Base-by-base conservation (phyloP, 1,140 invertebrate species). In the Macrosteles quadrilineatus region DNA sequence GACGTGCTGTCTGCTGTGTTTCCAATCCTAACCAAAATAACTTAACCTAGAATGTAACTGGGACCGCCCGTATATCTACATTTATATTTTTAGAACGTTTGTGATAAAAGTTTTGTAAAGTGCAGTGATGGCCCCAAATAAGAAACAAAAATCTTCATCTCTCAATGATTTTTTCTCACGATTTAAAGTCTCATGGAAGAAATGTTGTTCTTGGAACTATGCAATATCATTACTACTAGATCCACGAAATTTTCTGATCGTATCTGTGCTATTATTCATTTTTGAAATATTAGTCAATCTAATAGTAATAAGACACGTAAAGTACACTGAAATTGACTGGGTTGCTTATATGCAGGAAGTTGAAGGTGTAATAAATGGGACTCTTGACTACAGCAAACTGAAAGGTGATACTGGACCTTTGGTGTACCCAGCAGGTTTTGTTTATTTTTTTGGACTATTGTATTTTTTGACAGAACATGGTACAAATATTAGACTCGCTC, bases 271-370 rank as follows among this genome's bases (percentile, higher is more conserved):
- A 17, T 68, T 91, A 0, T 85, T 96, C 12, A 79, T 96, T 17
- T 81, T 86, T 17, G 95, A 97, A 81, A 76, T 93, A 19, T 55
- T 92, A 40, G 80, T 96, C 4, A 96, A 95, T 78, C 74, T 94
- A 59, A 75, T 91, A 19, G 87, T 97, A 19, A 92, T 97, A 67
- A 83, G 92, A 71, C 85, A 82, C 72, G 90, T 96, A 27, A 89
- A 88, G 32, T 97, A 99, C 77, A 99, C 97, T 0, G 97, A 99
- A 85, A 98, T 99, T 70, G 97, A 99, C 77, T 99, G 97, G 97
- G 88, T 87, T 75, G 95, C 97, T 0, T 99, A 99, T 77, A 98
- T 99, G 96, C 95, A 98, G 85, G 95, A 98, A 83, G 96, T 98
- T 32, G 96, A 97, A 84, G 95, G 96, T 32, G 92, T 98, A 78